Conservation (phyloP, 2,797 vertebrate species). For the Phyllotis vaccarum region DNA sequence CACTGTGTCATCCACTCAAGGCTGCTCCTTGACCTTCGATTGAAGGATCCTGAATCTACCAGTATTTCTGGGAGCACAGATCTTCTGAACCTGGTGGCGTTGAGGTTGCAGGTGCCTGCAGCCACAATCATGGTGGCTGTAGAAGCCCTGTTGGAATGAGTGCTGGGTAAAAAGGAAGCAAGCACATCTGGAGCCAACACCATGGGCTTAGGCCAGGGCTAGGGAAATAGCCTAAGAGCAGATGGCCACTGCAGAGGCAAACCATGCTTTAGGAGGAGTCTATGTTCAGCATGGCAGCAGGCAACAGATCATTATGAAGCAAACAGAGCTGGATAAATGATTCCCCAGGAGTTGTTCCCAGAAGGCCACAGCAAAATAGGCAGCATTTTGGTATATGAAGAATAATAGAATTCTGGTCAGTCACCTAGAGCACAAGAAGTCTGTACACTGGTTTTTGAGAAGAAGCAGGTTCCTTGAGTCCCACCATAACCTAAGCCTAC, state of each 20-base stretch:
- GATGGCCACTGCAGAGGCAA: neutral
- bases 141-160: neutral
- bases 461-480: neutral
- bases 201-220: neutral
- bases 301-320: neutral
- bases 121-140: neutral
- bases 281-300: neutral
- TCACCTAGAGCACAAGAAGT: neutral
- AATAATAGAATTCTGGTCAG: neutral
- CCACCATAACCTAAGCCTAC: neutral
- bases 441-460: neutral
- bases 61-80: neutral
- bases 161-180: no score
- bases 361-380: neutral
- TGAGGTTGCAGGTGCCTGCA: neutral
- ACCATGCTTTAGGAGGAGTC: no score
- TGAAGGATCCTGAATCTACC: neutral
- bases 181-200: neutral
- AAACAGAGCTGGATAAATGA: neutral
- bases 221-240: neutral
- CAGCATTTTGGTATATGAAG: no score
- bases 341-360: neutral
- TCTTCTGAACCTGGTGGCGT: neutral
- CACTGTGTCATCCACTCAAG: fast-evolving
- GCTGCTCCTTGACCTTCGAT: neutral